Percentiles rank a stretch among this genome's conserved stretches.
These are phyloP conservation scores for Cephalotes varians DNA, from an alignment of 2,888 invertebrate species.

Conservation along the genomic window DNA sequence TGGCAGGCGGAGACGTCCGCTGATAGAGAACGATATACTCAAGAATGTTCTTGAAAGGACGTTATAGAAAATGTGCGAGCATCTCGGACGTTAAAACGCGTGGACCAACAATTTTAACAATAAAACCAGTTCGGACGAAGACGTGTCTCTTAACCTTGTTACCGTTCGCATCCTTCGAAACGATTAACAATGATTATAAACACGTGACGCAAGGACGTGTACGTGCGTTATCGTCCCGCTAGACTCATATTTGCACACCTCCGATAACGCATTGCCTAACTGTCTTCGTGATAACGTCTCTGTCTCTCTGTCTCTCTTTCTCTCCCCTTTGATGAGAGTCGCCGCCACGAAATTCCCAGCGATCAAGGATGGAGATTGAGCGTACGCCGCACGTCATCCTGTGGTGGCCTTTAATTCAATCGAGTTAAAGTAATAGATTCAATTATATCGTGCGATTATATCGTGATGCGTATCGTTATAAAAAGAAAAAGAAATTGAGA, in stretches of 20 bases:
- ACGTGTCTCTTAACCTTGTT: conserved; percentile 22
- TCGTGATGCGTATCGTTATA: neutral
- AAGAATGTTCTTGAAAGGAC: conserved; percentile 13
- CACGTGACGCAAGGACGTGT: conserved; percentile 23
- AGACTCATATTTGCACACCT: conserved; percentile 30
- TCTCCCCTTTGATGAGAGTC: conserved; percentile 1
- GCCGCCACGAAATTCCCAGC: neutral
- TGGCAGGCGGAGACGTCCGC: neutral
- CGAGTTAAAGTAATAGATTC: neutral
- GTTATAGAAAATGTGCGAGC: neutral
- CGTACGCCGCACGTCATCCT: too few relatives aligned
- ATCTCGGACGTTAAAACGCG: neutral
- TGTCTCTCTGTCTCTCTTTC: too few relatives aligned
- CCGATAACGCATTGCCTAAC: conserved; percentile 46
- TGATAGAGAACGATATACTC: conserved; percentile 17
- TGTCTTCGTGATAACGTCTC: conserved; percentile 12
- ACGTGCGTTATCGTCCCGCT: conserved; percentile 21
- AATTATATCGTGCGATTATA: neutral
- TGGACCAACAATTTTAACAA: too few relatives aligned
- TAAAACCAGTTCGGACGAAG: neutral
- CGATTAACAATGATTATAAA: conserved; percentile 37
- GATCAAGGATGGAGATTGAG: neutral
- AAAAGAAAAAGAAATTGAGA: neutral
- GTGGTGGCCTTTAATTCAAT: neutral
- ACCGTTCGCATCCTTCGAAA: conserved; percentile 31